Conservation (phyloP, 2,888 invertebrate species). For the Empis stercorea region DNA sequence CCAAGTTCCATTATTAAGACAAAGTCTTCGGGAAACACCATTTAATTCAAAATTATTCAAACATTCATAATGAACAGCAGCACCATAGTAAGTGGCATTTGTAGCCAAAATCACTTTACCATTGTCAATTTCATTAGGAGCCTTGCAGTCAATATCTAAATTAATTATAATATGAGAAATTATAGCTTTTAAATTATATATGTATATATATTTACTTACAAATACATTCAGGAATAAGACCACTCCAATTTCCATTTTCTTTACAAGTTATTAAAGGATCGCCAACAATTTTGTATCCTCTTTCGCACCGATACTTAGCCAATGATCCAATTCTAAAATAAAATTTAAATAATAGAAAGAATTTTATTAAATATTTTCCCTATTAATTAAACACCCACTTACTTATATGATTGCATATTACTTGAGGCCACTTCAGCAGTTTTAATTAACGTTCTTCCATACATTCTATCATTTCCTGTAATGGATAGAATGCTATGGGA, state of each 20-base stretch:
- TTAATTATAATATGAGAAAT: no score
- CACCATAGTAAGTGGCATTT: slow-evolving; percentile 80
- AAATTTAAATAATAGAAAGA: neutral
- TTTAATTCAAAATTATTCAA: slow-evolving; percentile 66
- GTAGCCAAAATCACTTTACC: slow-evolving; percentile 70
- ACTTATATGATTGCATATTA: slow-evolving; percentile 63
- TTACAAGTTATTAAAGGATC: slow-evolving; percentile 76
- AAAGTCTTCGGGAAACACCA: slow-evolving; percentile 69
- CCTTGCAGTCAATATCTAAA: slow-evolving; percentile 80
- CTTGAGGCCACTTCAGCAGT: slow-evolving; percentile 54
- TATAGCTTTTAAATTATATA: neutral
- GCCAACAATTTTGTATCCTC: slow-evolving; percentile 78
- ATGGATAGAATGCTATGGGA: slow-evolving; percentile 78
- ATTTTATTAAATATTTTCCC: no score
- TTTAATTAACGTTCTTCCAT: slow-evolving; percentile 68
- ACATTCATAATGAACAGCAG: slow-evolving; percentile 73
- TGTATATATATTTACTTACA: slow-evolving; percentile 44
- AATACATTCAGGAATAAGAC: slow-evolving; percentile 66
- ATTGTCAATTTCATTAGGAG: slow-evolving; percentile 55
- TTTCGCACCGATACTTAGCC: slow-evolving; percentile 78
- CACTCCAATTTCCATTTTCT: slow-evolving; percentile 76
- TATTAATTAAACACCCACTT: slow-evolving; percentile 7
- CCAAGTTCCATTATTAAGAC: slow-evolving; percentile 84
- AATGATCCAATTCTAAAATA: slow-evolving; percentile 54
- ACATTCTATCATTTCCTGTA: slow-evolving; percentile 82